Base-by-base conservation (phyloP, 1,140 invertebrate genomes). In the Trichomalopsis sarcophagae region DNA sequence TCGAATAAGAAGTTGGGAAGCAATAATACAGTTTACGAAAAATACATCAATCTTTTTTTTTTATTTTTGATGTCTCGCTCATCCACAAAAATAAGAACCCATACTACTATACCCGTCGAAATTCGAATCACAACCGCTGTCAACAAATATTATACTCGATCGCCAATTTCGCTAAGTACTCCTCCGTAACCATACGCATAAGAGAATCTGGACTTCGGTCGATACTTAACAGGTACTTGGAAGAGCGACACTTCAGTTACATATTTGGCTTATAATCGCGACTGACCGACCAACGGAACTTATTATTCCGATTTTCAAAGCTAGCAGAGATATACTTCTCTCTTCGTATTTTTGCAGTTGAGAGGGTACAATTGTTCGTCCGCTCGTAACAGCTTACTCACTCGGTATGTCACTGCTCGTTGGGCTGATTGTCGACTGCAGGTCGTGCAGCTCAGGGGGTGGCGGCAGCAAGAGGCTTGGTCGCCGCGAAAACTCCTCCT, bases 371-470 rank as follows among this genome's bases (percentile, higher is more conserved):
- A 30, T 69, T 30, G 68, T 74, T 74, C 36, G 23, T 71, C 69
- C 23, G 27, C 23, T 71, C 27, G 7, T n/a, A 11, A 3, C 13
- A 27, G 47, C 62, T 90, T 87, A 91, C 88, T 91, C 91, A 77
- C 90, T 92, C 30, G 88, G 87, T 44, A 87, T 69, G 55, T 91
- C 90, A 84, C 91, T 92, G 87, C 89, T 91, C n/a, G 89, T 89
- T 23, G 91, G 91, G 74, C 90, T 92, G 68, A 89, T 87, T 62
- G 89, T 87, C 50, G 89, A 66, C 76, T 85, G 86, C 75, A 88
- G 50, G 83, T 91, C 89, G 73, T 81, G 89, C 62, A 91, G 36
- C 55, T 88, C 87, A 23, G 88, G 85, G 2, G 90, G 89, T 5
- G 89, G 87, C 13, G 90, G 88, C 66, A 91, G 79, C 10, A 91